Percentiles rank a stretch among this genome's conserved stretches.
Conservation (phyloP, 2,888 invertebrate species). For the Campoletis raptor region DNA sequence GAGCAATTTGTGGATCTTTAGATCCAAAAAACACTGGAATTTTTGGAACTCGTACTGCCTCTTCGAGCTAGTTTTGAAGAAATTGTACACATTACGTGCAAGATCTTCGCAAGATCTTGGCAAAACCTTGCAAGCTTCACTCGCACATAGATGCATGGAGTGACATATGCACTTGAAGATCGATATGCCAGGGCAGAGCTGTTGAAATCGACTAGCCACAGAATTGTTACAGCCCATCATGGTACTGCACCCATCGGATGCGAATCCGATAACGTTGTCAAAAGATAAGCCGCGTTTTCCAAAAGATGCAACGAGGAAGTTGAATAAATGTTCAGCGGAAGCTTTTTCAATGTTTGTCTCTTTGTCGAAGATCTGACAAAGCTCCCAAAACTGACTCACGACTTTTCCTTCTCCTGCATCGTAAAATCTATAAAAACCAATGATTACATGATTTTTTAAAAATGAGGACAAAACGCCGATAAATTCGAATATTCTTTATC, state of each 20-base stretch:
- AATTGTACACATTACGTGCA: constrained; percentile 75
- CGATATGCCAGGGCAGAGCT: constrained; percentile 63
- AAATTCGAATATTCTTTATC: neutral
- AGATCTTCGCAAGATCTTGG: constrained; percentile 76
- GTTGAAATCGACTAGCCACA: constrained; percentile 72
- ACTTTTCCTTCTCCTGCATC: constrained; percentile 61
- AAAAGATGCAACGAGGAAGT: constrained; percentile 62
- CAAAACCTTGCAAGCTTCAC: constrained; percentile 76
- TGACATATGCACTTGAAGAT: constrained; percentile 78
- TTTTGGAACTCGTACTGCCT: constrained; percentile 65
- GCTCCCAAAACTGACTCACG: constrained; percentile 70
- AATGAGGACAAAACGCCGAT: neutral
- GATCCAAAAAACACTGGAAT: constrained; percentile 72
- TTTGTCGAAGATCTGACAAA: constrained; percentile 69
- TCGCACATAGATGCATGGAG: constrained; percentile 77
- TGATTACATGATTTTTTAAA: neutral
- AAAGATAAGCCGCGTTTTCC: constrained; percentile 55
- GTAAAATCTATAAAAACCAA: constrained; percentile 68
- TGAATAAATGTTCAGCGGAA: constrained; percentile 64
- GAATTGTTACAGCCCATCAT: constrained; percentile 77
- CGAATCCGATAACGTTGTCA: constrained; percentile 77
- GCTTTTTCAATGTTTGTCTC: constrained; percentile 56
- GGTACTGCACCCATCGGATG: constrained; percentile 70
- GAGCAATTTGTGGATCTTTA: constrained; percentile 73
- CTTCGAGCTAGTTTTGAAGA: constrained; percentile 71